A percentile compares a stretch with the other conserved stretches of the same genome.
These are phyloP conservation scores for Chrysodeixis includens DNA, from an alignment of 2,888 invertebrate species.

Conservation along the genomic window DNA sequence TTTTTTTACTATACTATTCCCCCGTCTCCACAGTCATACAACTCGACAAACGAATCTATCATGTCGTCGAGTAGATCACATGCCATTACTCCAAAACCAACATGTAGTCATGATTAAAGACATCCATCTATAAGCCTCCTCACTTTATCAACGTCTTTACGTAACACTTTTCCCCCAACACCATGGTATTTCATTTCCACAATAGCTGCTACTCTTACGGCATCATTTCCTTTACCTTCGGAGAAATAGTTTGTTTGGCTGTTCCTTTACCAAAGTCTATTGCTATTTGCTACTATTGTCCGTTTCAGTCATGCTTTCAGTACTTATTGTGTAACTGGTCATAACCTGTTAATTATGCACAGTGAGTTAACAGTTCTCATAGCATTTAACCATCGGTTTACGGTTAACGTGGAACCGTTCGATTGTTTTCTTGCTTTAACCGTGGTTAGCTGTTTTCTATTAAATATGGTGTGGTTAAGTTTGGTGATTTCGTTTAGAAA, in stretches of 20 bases:
- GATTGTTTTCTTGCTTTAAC: constrained; percentile 32
- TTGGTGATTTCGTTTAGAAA: constrained; percentile 31
- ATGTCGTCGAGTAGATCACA: background rate
- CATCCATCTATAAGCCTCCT: background rate
- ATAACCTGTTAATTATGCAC: constrained; percentile 61
- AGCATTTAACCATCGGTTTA: constrained; percentile 55
- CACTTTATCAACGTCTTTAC: constrained; percentile 12
- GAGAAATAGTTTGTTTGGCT: constrained; percentile 6
- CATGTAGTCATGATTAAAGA: background rate
- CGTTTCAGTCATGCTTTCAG: constrained; percentile 57
- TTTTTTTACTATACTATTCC: too few relatives aligned
- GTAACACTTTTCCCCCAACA: constrained; percentile 39
- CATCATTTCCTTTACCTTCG: constrained; percentile 35
- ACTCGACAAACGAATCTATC: too few relatives aligned
- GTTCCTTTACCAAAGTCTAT: constrained; percentile 28
- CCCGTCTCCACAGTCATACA: too few relatives aligned
- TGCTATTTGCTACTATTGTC: too few relatives aligned
- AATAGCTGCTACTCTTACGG: constrained; percentile 17
- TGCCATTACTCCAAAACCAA: background rate
- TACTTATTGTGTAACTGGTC: constrained; percentile 57
- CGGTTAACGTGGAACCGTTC: constrained; percentile 51
- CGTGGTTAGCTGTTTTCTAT: constrained; percentile 23
- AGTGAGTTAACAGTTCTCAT: constrained; percentile 61
- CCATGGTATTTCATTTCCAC: constrained; percentile 35
- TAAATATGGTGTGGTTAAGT: constrained; percentile 23